Evolutionary conservation across 1,140 invertebrate genomes (phyloP), one percentile per base, ranked within the genome.

Genomic region (Ptiloglossa arizonensis): DNA sequence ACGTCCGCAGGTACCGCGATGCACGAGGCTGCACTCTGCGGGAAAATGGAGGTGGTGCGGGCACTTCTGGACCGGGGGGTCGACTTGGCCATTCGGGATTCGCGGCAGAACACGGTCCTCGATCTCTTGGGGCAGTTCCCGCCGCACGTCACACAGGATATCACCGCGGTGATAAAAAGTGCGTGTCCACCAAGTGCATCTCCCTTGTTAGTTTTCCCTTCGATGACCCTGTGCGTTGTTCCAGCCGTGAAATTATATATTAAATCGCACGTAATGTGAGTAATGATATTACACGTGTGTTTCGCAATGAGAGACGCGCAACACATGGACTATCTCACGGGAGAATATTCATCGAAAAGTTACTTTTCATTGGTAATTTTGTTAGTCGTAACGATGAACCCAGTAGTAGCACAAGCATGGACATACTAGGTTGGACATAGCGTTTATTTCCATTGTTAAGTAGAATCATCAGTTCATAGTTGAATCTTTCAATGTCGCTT

Each of bases 11-110:
- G 98, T 0, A 98, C 97, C 1, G 97, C 98, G 0, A 94, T 99
- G 75, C 98, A 99, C 93, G 98, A 99, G 88, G 98, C 98, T 2
- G 98, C 97, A 0, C 94, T 98, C 8, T 98, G 96, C 92, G 98
- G 98, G 63, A 99, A 99, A 93, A 95, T 97, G 80, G 97, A 97
- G 80, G 97, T 98, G 35, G 98, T 98, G 5, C 94, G 96, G 66
- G 94, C 97, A 0, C 93, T 99, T 19, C 90, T 99, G 6, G 95
- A 97, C 54, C 93, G 95, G 68, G 97, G 97, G 6, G 96, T 97
- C 29, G 96, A 98, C 91, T 93, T 97, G 17, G 94, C 95, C 71
- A 95, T 97, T 54, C 93, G 95, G 15, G 97, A 99, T 89, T 94
- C 94, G 19, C 94, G 95, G 71, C 95, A 96, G 75, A 95, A 96